A percentile compares a stretch with the other conserved stretches of the same genome.
Conservation (phyloP, 2,113 vertebrate species). For the Pogona vitticeps region DNA sequence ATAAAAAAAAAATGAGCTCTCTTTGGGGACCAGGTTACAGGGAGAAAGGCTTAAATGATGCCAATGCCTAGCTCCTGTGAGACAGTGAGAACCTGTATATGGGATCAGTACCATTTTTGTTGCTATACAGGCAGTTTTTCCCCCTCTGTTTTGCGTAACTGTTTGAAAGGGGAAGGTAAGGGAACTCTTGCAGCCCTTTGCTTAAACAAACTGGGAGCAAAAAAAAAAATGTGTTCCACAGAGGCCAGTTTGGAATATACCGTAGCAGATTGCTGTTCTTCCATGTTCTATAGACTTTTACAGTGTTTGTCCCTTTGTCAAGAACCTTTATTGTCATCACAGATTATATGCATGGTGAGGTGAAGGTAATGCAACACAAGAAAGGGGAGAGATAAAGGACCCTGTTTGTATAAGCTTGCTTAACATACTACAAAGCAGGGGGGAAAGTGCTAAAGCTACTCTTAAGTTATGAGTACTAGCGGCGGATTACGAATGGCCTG, state of each 20-base stretch:
- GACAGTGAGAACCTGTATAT: constrained; percentile 35
- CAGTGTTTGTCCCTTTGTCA: background rate
- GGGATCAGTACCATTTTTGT: constrained; percentile 52
- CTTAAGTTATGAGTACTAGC: background rate
- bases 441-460: background rate
- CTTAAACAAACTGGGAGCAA: constrained; percentile 49
- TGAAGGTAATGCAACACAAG: background rate
- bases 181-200: constrained; percentile 48
- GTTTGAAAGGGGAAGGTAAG: constrained; percentile 50
- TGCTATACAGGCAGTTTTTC: background rate
- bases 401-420: background rate
- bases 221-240: background rate
- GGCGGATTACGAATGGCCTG: too few relatives aligned
- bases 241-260: background rate
- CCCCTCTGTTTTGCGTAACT: constrained; percentile 28
- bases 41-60: constrained; percentile 62
- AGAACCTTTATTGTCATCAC: background rate
- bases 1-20: constrained; percentile 66
- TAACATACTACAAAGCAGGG: background rate
- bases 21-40: constrained; percentile 55
- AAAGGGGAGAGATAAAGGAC: background rate
- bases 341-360: background rate
- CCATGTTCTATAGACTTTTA: background rate
- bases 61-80: constrained; percentile 42
- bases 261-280: background rate